A percentile compares a stretch with the other conserved stretches of the same genome.
These are phyloP conservation scores for Maniola jurtina DNA, from an alignment of 1,140 invertebrate species.

Conservation along the genomic window DNA sequence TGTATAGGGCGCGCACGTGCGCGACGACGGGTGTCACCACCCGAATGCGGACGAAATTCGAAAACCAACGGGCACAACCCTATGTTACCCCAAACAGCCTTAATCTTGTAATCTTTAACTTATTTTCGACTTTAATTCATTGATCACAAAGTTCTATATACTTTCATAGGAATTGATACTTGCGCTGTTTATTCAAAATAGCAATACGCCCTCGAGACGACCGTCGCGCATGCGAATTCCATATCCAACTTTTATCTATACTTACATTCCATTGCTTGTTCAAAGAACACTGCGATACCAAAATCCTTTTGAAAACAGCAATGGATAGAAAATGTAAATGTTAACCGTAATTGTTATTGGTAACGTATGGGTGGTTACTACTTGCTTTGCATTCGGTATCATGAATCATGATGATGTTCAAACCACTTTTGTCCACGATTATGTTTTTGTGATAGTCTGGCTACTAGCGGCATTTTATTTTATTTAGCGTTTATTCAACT, in stretches of 20 bases:
- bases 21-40: constrained; percentile 41
- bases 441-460: constrained; percentile 51
- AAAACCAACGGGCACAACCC: constrained; percentile 31
- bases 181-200: constrained; percentile 21
- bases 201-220: constrained; percentile 51
- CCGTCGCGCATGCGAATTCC: constrained; percentile 45
- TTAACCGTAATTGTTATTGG: constrained; percentile 20
- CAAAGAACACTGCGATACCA: not conserved
- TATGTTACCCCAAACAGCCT: constrained; percentile 5
- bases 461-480: constrained; percentile 41
- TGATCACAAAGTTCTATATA: constrained; percentile 16
- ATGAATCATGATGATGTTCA: constrained; percentile 53
- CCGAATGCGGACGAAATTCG: constrained; percentile 49
- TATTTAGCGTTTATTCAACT: constrained; percentile 40
- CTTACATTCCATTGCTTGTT: constrained; percentile 33
- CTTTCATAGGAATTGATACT: not conserved
- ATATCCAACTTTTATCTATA: constrained; percentile 16
- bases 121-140: constrained; percentile 13
- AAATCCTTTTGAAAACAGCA: constrained; percentile 14
- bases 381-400: constrained; percentile 49
- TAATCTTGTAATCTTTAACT: not conserved
- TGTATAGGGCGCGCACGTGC: constrained; percentile 45
- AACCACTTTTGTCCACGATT: constrained; percentile 51
- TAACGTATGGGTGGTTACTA: constrained; percentile 35
- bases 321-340: constrained; percentile 25